Conservation (phyloP, 2,113 vertebrate genomes). For the Galeopterus variegatus region DNA sequence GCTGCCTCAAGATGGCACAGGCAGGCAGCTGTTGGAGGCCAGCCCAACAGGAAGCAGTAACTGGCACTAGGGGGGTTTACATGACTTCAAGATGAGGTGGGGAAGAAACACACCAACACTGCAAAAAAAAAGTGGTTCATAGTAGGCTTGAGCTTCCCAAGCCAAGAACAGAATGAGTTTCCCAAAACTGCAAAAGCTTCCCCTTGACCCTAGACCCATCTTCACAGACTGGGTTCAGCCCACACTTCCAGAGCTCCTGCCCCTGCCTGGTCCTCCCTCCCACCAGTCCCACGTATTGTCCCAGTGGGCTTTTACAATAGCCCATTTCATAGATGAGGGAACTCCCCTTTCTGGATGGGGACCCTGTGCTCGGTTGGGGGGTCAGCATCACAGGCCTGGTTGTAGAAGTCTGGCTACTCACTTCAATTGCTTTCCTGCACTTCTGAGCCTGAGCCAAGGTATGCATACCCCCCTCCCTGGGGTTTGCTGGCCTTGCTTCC, state of each 20-base stretch:
- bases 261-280: background rate
- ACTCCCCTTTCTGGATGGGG: background rate
- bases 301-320: background rate
- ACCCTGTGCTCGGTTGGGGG: background rate
- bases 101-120: background rate
- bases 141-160: background rate
- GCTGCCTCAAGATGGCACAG: background rate
- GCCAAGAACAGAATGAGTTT: background rate
- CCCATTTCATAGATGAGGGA: background rate
- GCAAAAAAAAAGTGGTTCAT: background rate
- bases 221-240: background rate
- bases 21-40: background rate
- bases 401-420: background rate
- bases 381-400: background rate
- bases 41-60: background rate
- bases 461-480: fast-evolving
- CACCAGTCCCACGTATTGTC: fast-evolving
- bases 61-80: background rate
- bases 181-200: background rate
- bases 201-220: background rate
- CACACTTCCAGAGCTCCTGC: background rate
- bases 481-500: background rate
- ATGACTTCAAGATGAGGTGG: background rate
- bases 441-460: background rate
- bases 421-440: background rate